These are phyloP conservation scores for Schizothorax lantsangensis DNA, from an alignment of 2,797 vertebrate species.

Conservation along the genomic window DNA sequence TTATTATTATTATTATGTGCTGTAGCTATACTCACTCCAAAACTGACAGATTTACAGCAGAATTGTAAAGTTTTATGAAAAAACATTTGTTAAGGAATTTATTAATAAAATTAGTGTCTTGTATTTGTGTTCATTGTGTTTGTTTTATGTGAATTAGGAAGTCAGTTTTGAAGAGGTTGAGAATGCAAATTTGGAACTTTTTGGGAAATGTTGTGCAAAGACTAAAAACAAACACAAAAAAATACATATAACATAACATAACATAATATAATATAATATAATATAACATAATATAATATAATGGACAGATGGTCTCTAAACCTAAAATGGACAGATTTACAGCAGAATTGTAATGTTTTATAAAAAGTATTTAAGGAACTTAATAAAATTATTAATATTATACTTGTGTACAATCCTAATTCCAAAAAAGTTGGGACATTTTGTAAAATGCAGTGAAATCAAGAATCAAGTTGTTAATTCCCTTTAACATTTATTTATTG, in stretches of 20 bases:
- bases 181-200: not conserved
- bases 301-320: too few species aligned
- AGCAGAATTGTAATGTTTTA: not conserved
- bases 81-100: not conserved
- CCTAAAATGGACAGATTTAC: not conserved
- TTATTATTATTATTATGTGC: not conserved
- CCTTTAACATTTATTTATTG: too few species aligned
- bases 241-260: too few species aligned
- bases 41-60: not conserved
- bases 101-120: not conserved
- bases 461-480: too few species aligned
- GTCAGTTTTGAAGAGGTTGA: not conserved
- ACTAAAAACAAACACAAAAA: not conserved
- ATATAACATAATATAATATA: too few species aligned
- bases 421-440: too few species aligned
- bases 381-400: not conserved
- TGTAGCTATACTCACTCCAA: not conserved
- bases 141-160: not conserved
- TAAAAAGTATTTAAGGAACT: not conserved
- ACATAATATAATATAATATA: too few species aligned
- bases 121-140: not conserved
- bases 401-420: not conserved
- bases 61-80: not conserved
- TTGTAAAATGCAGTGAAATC: too few species aligned
- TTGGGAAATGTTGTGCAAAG: not conserved